Conservation (phyloP, 1,140 invertebrate genomes). For the Drosophila oshimai region DNA sequence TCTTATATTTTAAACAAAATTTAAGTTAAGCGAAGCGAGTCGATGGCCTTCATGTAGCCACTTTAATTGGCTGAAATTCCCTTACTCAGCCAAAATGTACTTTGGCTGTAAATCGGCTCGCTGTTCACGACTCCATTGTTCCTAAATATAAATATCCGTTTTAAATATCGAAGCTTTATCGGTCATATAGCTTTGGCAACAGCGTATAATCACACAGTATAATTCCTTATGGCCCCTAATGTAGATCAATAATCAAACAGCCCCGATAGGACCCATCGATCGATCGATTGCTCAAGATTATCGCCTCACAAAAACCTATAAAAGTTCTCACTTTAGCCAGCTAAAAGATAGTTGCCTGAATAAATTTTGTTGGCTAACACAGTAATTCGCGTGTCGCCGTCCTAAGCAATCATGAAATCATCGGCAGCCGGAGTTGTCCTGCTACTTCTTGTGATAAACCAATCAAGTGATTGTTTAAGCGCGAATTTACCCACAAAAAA, state of each 20-base stretch:
- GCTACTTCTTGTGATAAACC: slow-evolving; percentile 28
- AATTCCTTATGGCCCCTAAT: slow-evolving; percentile 21
- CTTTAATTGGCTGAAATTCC: not conserved
- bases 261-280: slow-evolving; percentile 35
- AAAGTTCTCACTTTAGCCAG: slow-evolving; percentile 1
- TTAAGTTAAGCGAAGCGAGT: too few relatives aligned
- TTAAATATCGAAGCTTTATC: slow-evolving; percentile 43
- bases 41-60: not conserved
- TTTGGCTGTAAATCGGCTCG: slow-evolving; percentile 4
- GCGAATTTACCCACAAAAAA: slow-evolving; percentile 47
- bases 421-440: slow-evolving; percentile 27
- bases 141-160: slow-evolving; percentile 34
- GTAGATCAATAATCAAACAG: slow-evolving; percentile 37
- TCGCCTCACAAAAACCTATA: slow-evolving; percentile 16
- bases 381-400: not conserved
- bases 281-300: not conserved
- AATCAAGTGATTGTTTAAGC: slow-evolving; percentile 37
- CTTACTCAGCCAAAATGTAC: slow-evolving; percentile 24
- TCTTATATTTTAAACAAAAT: too few relatives aligned
- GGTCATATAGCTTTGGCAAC: slow-evolving; percentile 40
- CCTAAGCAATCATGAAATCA: slow-evolving; percentile 29
- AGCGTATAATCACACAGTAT: slow-evolving; percentile 33
- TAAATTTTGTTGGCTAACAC: slow-evolving; percentile 33
- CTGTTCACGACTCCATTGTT: slow-evolving; percentile 26
- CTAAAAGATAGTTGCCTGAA: slow-evolving; percentile 37